These are phyloP conservation scores for Apotomis betuletana DNA, from an alignment of 2,888 invertebrate species.

Conservation along the genomic window DNA sequence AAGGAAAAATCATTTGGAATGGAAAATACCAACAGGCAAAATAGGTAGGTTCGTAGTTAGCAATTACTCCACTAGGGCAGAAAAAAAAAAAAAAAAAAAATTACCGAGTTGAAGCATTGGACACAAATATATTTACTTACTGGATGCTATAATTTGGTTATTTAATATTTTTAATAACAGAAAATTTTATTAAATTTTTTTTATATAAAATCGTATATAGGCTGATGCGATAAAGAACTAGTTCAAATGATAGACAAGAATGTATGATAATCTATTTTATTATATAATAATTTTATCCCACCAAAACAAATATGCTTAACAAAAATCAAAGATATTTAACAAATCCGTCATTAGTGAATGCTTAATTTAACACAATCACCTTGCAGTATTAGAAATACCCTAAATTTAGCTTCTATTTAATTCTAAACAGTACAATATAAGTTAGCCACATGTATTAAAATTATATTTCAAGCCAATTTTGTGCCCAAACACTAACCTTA, in stretches of 20 bases:
- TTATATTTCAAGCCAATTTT: conserved; percentile 38
- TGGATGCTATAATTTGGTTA: no score
- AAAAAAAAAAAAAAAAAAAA: no score
- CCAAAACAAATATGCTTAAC: conserved; percentile 56
- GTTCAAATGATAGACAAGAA: conserved; percentile 42
- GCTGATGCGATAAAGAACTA: no score
- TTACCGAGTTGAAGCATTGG: no score
- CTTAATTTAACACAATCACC: conserved; percentile 42
- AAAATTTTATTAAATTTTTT: no score
- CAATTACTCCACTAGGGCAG: no score
- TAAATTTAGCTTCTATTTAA: conserved; percentile 24
- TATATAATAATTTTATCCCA: conserved; percentile 69
- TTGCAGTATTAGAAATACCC: not conserved
- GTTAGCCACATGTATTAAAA: conserved; percentile 36
- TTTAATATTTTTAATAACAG: no score
- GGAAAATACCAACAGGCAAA: no score
- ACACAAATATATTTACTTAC: no score
- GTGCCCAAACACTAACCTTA: conserved; percentile 25
- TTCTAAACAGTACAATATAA: conserved; percentile 35
- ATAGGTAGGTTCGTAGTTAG: no score
- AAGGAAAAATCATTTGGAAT: no score
- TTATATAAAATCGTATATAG: no score
- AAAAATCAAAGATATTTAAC: conserved; percentile 58
- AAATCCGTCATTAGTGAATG: conserved; percentile 63
- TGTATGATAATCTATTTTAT: conserved; percentile 71